Base-by-base conservation (phyloP, 2,888 invertebrate species). In the Tricholauxania praeusta region DNA sequence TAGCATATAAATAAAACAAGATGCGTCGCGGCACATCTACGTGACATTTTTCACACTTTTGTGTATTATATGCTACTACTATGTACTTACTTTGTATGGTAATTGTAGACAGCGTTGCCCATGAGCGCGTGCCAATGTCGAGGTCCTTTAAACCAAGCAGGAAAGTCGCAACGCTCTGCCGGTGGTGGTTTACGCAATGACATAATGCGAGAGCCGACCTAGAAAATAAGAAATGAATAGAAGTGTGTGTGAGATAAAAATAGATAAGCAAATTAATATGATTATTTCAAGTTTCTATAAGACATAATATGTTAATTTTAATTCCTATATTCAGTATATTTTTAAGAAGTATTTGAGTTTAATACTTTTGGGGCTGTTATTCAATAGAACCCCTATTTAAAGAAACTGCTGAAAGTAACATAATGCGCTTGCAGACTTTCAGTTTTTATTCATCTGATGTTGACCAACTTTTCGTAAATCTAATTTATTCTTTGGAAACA, bases 121-220 rank as follows among this genome's bases (percentile, higher is more conserved):
- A 96, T 95, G 83, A 96, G 89, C 63, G 96, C 95, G 88, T 96
- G 95, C 96, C 96, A 96, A 81, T 95, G 94, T 83, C 92, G 91
- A 73, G 92, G 92, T 82, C 92, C 93, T 78, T 94, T 94, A 88
- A 96, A 91, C 96, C 96, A 96, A 22, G 91, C 89, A 3, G 96
- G 96, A 87, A 96, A 96, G 85, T 94, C 93, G 87, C 96, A 96
- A 88, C 88, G 85, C 78, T 87, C 88, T 68, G 88, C 85, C 75
- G 85, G 80, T 15, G 87, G 87, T 72, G 88, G 87, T 75, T 87
- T 87, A 49, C 87, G 82, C 74, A 88, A 80, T 74, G 87, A 86
- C 88, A 88, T 87, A 75, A 87, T 88, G 72, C 88, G 85, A 65
- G 88, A 87, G 57, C 88, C 88, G 78, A 88, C 88, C 87, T 87